These are phyloP conservation scores for Boleophthalmus pectinirostris DNA, from an alignment of 2,113 vertebrate species.

Conservation along the genomic window DNA sequence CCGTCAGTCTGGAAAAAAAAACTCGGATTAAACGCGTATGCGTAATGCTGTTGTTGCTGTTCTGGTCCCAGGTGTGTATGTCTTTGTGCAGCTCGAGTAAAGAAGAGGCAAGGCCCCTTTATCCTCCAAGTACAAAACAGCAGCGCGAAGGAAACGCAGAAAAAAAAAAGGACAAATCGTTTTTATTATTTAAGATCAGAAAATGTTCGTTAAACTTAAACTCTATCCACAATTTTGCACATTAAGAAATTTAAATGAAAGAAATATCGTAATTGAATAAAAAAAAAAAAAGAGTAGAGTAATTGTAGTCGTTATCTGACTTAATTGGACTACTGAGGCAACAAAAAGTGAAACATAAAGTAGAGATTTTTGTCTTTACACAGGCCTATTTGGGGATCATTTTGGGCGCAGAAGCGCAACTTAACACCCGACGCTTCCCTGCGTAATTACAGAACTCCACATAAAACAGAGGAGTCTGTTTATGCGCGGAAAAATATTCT, in stretches of 20 bases:
- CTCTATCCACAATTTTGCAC: neutral
- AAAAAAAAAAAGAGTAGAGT: neutral
- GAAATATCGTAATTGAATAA: neutral
- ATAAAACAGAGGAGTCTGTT: neutral
- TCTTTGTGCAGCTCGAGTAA: conserved; percentile 2
- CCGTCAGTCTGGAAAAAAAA: neutral
- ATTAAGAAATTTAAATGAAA: neutral
- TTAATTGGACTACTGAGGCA: neutral
- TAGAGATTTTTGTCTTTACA: neutral
- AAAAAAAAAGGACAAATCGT: neutral
- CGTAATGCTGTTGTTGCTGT: neutral
- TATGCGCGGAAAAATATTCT: neutral
- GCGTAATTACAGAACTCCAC: neutral
- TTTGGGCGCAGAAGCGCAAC: neutral
- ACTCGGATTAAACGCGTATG: neutral
- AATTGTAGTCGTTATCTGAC: neutral
- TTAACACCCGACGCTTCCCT: neutral
- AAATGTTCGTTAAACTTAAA: neutral
- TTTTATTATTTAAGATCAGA: neutral
- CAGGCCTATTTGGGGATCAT: neutral
- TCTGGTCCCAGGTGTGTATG: conserved; percentile 8
- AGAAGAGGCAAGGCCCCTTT: neutral
- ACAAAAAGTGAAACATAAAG: neutral
- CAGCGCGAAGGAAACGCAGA: neutral
- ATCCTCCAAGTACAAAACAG: neutral